These are phyloP conservation scores for Hybos culiciformis DNA, from an alignment of 2,888 invertebrate species.

Conservation along the genomic window DNA sequence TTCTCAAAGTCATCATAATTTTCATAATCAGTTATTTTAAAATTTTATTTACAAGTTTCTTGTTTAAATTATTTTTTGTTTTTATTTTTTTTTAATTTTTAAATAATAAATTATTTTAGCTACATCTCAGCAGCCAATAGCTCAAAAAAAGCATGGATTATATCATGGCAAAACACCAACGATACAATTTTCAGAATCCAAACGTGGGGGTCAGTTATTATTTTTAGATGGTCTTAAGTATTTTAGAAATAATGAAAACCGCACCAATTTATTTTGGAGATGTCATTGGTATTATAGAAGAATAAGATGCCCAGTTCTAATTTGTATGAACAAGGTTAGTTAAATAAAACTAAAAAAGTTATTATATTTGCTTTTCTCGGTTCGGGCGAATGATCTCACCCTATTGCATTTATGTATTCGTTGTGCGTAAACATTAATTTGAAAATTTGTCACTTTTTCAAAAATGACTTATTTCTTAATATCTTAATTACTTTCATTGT, in stretches of 20 bases:
- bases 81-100: no score
- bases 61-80: no score
- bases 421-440: no score
- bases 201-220: slow-evolving; percentile 31
- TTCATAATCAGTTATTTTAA: neutral
- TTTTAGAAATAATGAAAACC: slow-evolving; percentile 34
- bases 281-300: slow-evolving; percentile 34
- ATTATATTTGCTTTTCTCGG: no score
- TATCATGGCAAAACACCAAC: slow-evolving; percentile 25
- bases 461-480: no score
- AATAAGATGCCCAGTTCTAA: slow-evolving; percentile 31
- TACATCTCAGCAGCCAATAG: neutral
- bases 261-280: slow-evolving; percentile 33
- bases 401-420: no score
- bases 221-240: slow-evolving; percentile 33
- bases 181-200: slow-evolving; percentile 31
- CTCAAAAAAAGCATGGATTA: slow-evolving; percentile 22
- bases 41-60: slow-evolving; percentile 1
- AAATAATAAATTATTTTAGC: slow-evolving; percentile 8
- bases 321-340: slow-evolving; percentile 36
- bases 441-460: no score
- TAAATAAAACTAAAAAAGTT: no score
- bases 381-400: no score
- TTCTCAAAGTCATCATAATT: slow-evolving; percentile 6
- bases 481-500: no score